A percentile compares a stretch with the other conserved stretches of the same genome.
Conservation (phyloP, 2,797 vertebrate species). For the Rhinichthys osculus region DNA sequence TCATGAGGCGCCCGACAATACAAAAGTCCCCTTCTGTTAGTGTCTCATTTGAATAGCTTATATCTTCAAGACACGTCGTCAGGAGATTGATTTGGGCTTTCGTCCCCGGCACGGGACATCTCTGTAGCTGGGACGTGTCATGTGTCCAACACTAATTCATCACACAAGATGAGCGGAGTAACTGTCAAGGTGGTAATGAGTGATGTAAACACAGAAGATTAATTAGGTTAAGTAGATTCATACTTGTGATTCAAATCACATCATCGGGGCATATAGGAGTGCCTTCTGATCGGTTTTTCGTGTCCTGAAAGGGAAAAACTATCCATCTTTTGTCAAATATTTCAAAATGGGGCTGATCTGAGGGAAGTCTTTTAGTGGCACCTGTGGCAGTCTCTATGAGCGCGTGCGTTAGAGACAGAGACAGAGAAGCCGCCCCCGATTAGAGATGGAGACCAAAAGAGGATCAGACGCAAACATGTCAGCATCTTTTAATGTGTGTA, state of each 20-base stretch:
- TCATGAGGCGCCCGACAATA: slow-evolving; percentile 80
- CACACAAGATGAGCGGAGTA: slow-evolving; percentile 74
- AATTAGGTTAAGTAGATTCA: slow-evolving; percentile 74
- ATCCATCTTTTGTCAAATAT: slow-evolving; percentile 63
- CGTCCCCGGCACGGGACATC: slow-evolving; percentile 78
- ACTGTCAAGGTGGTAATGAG: slow-evolving; percentile 77
- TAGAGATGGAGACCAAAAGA: slow-evolving; percentile 79
- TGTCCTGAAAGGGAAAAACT: slow-evolving; percentile 67
- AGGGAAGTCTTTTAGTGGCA: slow-evolving; percentile 68
- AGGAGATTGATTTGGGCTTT: slow-evolving; percentile 79
- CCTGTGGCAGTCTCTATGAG: slow-evolving; percentile 77
- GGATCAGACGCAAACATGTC: slow-evolving; percentile 77
- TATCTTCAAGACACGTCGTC: slow-evolving; percentile 82
- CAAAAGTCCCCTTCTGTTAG: slow-evolving; percentile 79
- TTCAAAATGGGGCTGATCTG: slow-evolving; percentile 68
- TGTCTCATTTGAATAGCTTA: slow-evolving; percentile 85
- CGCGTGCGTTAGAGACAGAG: slow-evolving; percentile 77
- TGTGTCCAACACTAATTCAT: slow-evolving; percentile 75
- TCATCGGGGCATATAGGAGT: slow-evolving; percentile 67
- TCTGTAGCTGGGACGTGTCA: slow-evolving; percentile 77
- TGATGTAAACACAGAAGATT: slow-evolving; percentile 78
- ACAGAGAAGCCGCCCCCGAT: slow-evolving; percentile 78
- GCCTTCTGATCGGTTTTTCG: background rate
- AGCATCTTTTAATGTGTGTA: slow-evolving; percentile 76
- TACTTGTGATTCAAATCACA: slow-evolving; percentile 66